Percentiles rank a stretch among this genome's conserved stretches.
phyloP scores from a whole-genome alignment of 2,797 vertebrate genomes.

The Rhabdophis nuchalis region DNA sequence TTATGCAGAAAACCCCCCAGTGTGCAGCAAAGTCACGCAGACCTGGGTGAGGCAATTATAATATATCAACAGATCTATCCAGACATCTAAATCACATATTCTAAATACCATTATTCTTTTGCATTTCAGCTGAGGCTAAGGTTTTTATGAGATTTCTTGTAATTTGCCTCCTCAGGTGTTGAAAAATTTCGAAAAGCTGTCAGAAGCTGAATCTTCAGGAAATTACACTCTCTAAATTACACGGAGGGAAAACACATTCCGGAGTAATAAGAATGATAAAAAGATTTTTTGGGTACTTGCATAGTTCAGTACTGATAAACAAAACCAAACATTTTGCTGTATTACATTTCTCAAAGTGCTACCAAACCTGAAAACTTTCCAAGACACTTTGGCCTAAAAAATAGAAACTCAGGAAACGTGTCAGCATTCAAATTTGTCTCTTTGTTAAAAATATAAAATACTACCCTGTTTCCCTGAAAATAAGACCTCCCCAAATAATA shows the following conservation, averaged over 20 bases:
- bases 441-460: background rate
- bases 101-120: constrained; percentile 41
- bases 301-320: background rate
- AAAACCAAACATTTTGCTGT: background rate
- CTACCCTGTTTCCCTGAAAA: no score
- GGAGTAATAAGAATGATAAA: background rate
- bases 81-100: constrained; percentile 31
- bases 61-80: constrained; percentile 6
- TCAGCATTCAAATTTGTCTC: background rate
- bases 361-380: background rate
- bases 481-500: no score
- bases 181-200: constrained; percentile 36
- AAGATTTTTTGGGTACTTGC: background rate
- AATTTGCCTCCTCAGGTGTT: constrained; percentile 37
- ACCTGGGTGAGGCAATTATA: constrained; percentile 22
- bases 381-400: background rate
- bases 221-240: constrained; percentile 30
- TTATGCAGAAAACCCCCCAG: constrained; percentile 20
- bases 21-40: constrained; percentile 24
- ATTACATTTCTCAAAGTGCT: background rate
- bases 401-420: background rate
- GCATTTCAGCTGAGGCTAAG: constrained; percentile 7
- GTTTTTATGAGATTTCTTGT: constrained; percentile 43
- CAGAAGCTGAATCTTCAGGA: constrained; percentile 28
- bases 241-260: constrained; percentile 29